phyloP scores from a whole-genome alignment of 2,888 invertebrate genomes.

The Callinectes sapidus region DNA sequence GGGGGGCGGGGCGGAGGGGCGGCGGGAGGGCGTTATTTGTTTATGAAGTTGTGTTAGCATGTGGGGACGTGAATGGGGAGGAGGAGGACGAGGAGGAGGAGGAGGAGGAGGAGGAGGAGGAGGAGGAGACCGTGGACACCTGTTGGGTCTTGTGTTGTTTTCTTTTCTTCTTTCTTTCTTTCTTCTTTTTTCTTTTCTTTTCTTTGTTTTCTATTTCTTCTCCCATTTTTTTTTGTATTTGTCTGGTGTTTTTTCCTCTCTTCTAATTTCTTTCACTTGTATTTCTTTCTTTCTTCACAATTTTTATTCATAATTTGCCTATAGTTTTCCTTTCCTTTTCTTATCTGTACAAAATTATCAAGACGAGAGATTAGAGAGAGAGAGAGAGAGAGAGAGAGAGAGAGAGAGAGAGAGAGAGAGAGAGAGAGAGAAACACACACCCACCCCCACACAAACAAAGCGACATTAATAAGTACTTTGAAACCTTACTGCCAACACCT shows the following conservation, averaged over 20 bases:
- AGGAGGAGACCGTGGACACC: not conserved
- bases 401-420: not conserved
- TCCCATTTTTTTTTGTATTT: not conserved
- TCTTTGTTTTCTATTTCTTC: not conserved
- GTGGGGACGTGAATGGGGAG: not conserved
- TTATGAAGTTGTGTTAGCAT: slow-evolving; percentile 30
- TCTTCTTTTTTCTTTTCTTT: not conserved
- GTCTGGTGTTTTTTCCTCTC: not conserved
- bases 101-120: slow-evolving; percentile 28
- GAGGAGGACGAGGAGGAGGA: slow-evolving; percentile 3
- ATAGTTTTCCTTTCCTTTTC: no score
- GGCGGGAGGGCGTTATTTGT: slow-evolving; percentile 34
- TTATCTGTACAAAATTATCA: no score
- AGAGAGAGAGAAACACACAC: not conserved
- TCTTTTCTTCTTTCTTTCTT: not conserved
- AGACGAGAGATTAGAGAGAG: not conserved
- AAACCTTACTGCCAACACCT: not conserved
- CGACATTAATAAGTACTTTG: not conserved
- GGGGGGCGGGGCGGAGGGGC: not conserved
- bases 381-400: not conserved
- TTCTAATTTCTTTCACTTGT: not conserved
- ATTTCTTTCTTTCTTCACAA: not conserved
- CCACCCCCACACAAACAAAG: no score
- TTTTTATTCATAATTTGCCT: no score
- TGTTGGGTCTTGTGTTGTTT: not conserved